These are phyloP conservation scores for Paraescarpia echinospica DNA, from an alignment of 1,140 invertebrate species.

Conservation along the genomic window DNA sequence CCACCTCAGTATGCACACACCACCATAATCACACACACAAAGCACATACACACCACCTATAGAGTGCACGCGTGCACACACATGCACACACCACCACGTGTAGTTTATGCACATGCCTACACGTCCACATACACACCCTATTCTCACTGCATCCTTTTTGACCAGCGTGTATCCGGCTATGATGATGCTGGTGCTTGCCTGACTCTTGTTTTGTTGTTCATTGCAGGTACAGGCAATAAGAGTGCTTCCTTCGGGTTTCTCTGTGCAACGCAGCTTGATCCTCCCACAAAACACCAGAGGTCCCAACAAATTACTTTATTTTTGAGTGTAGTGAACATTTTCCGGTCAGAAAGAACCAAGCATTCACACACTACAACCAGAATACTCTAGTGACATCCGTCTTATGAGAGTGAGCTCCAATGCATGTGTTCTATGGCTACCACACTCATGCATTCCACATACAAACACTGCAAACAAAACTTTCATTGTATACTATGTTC, in stretches of 20 bases:
- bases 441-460: neutral
- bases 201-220: constrained; percentile 1
- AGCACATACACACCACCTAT: too few species aligned
- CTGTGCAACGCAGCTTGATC: constrained; percentile 3
- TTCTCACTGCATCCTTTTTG: neutral
- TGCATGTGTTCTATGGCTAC: neutral
- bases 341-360: neutral
- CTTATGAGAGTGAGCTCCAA: neutral
- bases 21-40: too few species aligned
- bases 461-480: neutral
- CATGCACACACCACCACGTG: too few species aligned
- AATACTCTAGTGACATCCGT: neutral
- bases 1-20: too few species aligned
- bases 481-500: neutral
- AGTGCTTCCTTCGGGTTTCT: neutral
- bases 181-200: neutral
- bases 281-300: constrained; percentile 3
- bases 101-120: neutral
- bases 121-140: neutral
- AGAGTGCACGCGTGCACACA: too few species aligned
- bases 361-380: neutral
- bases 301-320: constrained; percentile 6
- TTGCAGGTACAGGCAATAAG: neutral
- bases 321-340: neutral
- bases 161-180: neutral